These are phyloP conservation scores for Drymonia ruficornis DNA, from an alignment of 2,888 invertebrate species.

Conservation along the genomic window DNA sequence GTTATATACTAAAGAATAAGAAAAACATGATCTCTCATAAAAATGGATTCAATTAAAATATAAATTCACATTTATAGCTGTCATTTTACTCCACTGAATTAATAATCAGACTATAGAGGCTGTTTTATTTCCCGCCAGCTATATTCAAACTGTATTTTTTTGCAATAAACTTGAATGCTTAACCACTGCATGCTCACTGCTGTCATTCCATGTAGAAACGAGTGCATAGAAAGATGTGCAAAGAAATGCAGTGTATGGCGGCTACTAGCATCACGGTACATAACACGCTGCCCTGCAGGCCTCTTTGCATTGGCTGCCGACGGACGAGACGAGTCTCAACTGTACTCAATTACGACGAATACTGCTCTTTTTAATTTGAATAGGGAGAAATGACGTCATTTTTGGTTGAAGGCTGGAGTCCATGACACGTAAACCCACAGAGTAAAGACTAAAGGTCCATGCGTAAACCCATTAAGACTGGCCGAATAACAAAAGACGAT, in stretches of 20 bases:
- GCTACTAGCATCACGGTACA: slow-evolving; percentile 30
- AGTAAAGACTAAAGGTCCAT: too few species aligned
- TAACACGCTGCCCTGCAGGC: slow-evolving; percentile 48
- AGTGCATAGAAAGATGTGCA: slow-evolving; percentile 82
- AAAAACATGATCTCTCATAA: too few species aligned
- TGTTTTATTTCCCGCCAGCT: slow-evolving; percentile 38
- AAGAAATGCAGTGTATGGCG: slow-evolving; percentile 74
- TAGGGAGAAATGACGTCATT: not conserved
- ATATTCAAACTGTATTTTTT: slow-evolving; percentile 75
- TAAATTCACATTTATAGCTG: too few species aligned
- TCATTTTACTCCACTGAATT: too few species aligned
- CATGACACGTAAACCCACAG: too few species aligned
- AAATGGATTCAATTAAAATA: too few species aligned
- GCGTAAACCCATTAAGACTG: too few species aligned
- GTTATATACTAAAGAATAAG: too few species aligned
- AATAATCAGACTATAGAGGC: too few species aligned
- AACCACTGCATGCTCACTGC: slow-evolving; percentile 52
- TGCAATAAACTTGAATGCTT: slow-evolving; percentile 58
- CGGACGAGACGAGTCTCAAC: slow-evolving; percentile 1
- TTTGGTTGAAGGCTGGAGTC: not conserved
- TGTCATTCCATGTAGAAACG: slow-evolving; percentile 56
- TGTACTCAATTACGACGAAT: not conserved
- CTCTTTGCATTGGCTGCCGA: slow-evolving; percentile 60
- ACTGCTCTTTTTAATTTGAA: not conserved
- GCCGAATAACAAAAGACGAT: too few species aligned